phyloP scores from a whole-genome alignment of 2,888 invertebrate genomes.

The Galeruca laticollis region DNA sequence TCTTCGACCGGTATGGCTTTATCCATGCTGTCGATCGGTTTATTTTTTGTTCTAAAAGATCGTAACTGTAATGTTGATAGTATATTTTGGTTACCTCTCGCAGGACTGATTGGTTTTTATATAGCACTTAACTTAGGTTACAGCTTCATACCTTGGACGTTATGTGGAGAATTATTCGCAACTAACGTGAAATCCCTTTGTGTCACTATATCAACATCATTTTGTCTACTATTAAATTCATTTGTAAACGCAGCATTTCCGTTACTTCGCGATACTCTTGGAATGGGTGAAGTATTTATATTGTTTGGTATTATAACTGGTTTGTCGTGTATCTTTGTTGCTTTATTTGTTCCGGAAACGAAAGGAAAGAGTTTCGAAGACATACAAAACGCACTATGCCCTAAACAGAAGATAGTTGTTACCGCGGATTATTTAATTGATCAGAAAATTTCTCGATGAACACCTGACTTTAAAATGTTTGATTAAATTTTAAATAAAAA shows the following conservation, averaged over 20 bases:
- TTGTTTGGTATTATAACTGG: not conserved
- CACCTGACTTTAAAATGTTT: too few relatives aligned
- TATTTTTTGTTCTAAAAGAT: slow-evolving; percentile 70
- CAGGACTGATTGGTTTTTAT: slow-evolving; percentile 77
- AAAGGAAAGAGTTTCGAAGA: slow-evolving; percentile 43
- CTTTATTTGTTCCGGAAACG: slow-evolving; percentile 43
- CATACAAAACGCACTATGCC: slow-evolving; percentile 30
- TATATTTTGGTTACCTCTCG: slow-evolving; percentile 77
- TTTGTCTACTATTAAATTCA: slow-evolving; percentile 40
- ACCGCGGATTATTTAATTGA: not conserved
- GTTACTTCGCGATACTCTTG: slow-evolving; percentile 26
- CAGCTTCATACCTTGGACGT: slow-evolving; percentile 84
- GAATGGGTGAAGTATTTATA: slow-evolving; percentile 40
- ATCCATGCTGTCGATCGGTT: slow-evolving; percentile 76
- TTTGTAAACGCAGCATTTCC: slow-evolving; percentile 44
- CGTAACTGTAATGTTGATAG: slow-evolving; percentile 48
- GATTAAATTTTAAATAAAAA: too few relatives aligned
- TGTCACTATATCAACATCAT: slow-evolving; percentile 30
- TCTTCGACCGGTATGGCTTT: slow-evolving; percentile 76
- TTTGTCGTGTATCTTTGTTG: slow-evolving; percentile 30
- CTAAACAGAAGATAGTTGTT: not conserved
- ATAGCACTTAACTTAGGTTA: slow-evolving; percentile 77
- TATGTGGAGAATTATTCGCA: slow-evolving; percentile 85
- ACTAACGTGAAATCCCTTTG: slow-evolving; percentile 80
- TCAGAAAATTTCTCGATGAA: not conserved